Conservation (phyloP, 1,140 invertebrate genomes). For the Zaprionus ornatus region DNA sequence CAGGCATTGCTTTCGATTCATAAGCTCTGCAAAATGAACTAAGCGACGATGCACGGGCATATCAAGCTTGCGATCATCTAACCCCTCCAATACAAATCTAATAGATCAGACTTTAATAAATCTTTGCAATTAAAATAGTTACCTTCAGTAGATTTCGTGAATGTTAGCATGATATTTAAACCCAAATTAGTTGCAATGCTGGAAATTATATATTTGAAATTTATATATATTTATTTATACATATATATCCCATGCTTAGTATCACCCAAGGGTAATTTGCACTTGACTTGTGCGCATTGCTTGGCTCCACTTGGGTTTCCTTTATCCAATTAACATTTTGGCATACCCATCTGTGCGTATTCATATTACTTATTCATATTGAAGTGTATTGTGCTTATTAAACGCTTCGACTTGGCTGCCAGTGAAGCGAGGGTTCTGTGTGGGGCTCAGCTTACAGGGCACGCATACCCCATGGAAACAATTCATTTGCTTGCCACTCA, state of each 20-base stretch:
- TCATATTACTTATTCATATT: slow-evolving; percentile 54
- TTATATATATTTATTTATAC: no score
- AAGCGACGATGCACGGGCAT: neutral
- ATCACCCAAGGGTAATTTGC: neutral
- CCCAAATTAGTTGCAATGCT: no score
- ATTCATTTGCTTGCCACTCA: slow-evolving; percentile 68
- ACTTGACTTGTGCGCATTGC: neutral
- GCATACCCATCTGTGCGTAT: slow-evolving; percentile 35
- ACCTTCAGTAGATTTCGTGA: neutral
- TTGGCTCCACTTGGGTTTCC: neutral
- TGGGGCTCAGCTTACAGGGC: slow-evolving; percentile 20
- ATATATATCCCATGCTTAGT: no score
- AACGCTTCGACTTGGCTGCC: slow-evolving; percentile 38
- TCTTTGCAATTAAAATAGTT: neutral
- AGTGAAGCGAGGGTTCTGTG: neutral
- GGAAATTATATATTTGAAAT: no score
- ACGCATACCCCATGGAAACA: slow-evolving; percentile 28
- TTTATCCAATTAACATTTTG: slow-evolving; percentile 44
- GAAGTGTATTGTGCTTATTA: slow-evolving; percentile 44
- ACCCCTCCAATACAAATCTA: neutral
- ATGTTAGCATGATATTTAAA: no score
- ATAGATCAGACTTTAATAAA: neutral
- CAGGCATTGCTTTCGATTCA: slow-evolving; percentile 23
- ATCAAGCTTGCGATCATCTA: neutral
- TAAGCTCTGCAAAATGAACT: slow-evolving; percentile 6